A percentile compares a stretch with the other conserved stretches of the same genome.
These are phyloP conservation scores for Drosophila fungiperda DNA, from an alignment of 2,888 invertebrate species.

Conservation along the genomic window DNA sequence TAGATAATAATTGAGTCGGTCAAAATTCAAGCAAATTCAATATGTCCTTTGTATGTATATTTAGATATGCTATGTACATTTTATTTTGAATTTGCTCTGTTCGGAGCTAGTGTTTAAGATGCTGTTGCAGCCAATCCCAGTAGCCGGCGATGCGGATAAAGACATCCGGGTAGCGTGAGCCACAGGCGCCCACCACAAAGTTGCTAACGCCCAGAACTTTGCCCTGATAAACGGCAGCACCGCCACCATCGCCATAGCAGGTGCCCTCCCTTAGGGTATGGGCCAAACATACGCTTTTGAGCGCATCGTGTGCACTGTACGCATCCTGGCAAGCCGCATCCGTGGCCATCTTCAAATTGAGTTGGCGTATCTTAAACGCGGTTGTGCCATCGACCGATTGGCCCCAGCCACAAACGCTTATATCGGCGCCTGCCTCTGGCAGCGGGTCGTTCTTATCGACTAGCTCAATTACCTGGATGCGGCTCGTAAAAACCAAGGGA, in stretches of 20 bases:
- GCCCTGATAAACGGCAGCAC: slow-evolving; percentile 72
- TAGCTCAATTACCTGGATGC: slow-evolving; percentile 70
- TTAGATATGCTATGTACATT: neutral
- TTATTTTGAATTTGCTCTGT: neutral
- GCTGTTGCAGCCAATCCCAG: slow-evolving; percentile 61
- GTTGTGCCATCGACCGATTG: slow-evolving; percentile 51
- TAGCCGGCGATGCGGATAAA: slow-evolving; percentile 64
- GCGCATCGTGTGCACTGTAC: slow-evolving; percentile 50
- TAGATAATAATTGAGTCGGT: neutral
- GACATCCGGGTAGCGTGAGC: slow-evolving; percentile 80
- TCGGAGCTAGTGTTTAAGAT: slow-evolving; percentile 41
- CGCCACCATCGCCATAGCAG: slow-evolving; percentile 83
- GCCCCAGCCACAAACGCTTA: slow-evolving; percentile 83
- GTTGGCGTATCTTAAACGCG: slow-evolving; percentile 71
- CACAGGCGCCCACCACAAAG: slow-evolving; percentile 81
- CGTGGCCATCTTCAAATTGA: slow-evolving; percentile 54
- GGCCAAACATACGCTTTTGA: slow-evolving; percentile 72
- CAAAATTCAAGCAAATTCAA: neutral
- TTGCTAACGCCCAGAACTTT: slow-evolving; percentile 74
- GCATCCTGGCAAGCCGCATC: slow-evolving; percentile 65
- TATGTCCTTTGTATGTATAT: neutral
- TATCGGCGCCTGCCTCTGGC: slow-evolving; percentile 57
- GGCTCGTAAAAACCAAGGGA: slow-evolving; percentile 58
- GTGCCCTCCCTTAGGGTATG: slow-evolving; percentile 77
- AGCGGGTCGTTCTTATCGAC: slow-evolving; percentile 30